Conservation (phyloP, 1,140 invertebrate species). For the Stegodyphus dumicola region DNA sequence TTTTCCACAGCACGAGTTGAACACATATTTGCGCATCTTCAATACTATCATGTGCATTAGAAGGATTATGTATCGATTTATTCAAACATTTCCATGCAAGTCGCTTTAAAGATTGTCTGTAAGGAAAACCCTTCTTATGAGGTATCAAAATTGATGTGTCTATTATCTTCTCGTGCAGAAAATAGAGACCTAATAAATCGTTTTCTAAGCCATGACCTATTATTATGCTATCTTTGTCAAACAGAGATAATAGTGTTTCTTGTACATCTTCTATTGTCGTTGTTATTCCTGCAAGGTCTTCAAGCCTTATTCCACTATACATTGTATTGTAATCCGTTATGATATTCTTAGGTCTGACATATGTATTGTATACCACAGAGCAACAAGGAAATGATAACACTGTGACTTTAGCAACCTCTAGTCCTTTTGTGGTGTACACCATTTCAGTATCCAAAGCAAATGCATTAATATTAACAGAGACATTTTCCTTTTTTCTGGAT, state of each 20-base stretch:
- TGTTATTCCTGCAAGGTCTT: neutral
- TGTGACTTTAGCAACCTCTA: neutral
- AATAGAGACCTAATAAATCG: neutral
- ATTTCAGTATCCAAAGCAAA: neutral
- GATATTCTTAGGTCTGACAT: neutral
- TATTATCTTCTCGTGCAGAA: neutral
- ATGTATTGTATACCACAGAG: neutral
- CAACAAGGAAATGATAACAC: neutral
- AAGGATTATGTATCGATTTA: neutral
- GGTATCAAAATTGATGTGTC: conserved; percentile 1
- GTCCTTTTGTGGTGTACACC: conserved; percentile 1
- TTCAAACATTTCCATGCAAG: neutral
- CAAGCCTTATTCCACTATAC: neutral
- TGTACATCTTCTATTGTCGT: neutral
- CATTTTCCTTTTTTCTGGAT: neutral
- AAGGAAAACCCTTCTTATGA: neutral
- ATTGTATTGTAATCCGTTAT: neutral
- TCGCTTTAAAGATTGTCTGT: conserved; percentile 1
- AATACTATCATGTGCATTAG: neutral
- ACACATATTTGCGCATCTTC: neutral
- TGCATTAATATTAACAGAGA: neutral
- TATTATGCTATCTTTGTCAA: neutral
- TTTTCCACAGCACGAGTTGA: neutral
- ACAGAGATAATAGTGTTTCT: neutral
- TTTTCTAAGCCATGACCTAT: conserved; percentile 8